Conservation (phyloP, 64 coral and sea anemone genomes). For the Stichodactyla mertensii region DNA sequence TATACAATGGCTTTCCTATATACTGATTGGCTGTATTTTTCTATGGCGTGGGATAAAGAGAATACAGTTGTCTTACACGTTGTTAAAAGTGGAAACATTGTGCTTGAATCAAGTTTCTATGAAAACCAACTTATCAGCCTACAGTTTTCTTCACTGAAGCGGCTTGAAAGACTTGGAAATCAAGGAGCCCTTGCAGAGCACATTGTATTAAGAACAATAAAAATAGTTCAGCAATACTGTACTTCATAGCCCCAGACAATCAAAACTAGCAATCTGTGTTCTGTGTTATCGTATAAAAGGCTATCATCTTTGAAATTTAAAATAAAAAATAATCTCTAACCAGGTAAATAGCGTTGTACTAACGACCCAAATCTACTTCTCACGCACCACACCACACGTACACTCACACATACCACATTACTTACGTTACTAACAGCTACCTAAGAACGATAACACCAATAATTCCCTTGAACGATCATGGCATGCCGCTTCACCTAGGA, state of each 20-base stretch:
- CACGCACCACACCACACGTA: not conserved
- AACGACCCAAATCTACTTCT: not conserved
- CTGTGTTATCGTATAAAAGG: not conserved
- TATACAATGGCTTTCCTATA: no score
- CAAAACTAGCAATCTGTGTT: not conserved
- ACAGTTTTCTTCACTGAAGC: not conserved
- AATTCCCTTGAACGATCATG: not conserved
- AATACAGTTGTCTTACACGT: not conserved
- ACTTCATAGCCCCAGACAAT: not conserved
- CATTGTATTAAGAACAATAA: not conserved
- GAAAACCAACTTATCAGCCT: not conserved
- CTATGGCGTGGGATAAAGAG: not conserved
- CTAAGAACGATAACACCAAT: not conserved
- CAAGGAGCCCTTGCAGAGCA: not conserved
- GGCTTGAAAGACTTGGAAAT: not conserved
- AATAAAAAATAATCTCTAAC: constrained; percentile 14
- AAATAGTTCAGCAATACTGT: not conserved
- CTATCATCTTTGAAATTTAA: not conserved
- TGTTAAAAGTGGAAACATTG: not conserved
- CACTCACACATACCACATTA: not conserved
- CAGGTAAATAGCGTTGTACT: not conserved
- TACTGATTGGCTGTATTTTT: no score
- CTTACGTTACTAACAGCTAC: constrained; percentile 2
- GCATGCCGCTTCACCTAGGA: not conserved
- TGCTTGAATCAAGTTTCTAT: not conserved